Percentiles rank a stretch among this genome's conserved stretches.
Evolutionary conservation across 2,113 vertebrate species (phyloP).

Genomic region (Cromileptes altivelis): DNA sequence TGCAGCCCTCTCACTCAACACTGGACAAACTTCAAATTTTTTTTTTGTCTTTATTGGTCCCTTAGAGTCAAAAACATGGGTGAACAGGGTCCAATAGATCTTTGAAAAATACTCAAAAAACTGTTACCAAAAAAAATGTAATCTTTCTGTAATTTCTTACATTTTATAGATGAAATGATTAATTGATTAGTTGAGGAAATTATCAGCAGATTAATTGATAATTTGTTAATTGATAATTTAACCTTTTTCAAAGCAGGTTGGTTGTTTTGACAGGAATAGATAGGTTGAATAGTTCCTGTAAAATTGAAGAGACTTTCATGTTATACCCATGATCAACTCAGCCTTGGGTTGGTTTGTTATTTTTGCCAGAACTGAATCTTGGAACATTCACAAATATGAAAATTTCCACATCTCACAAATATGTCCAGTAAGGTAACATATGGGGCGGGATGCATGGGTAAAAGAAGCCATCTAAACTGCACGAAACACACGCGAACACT

Average conservation of each 20-base stretch:
- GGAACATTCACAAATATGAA: background rate
- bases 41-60: too few relatives aligned
- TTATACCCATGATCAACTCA: background rate
- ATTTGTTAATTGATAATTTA: background rate
- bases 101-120: background rate
- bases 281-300: background rate
- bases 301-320: background rate
- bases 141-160: background rate
- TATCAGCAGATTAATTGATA: background rate
- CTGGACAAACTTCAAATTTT: too few relatives aligned
- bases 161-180: background rate
- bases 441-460: background rate
- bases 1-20: too few relatives aligned
- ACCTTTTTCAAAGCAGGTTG: background rate
- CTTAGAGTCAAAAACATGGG: too few relatives aligned
- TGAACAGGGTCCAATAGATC: too few relatives aligned
- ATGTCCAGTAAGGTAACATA: slow-evolving; percentile 5
- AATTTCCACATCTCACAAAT: background rate
- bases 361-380: slow-evolving; percentile 5
- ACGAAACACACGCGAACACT: slow-evolving; percentile 31
- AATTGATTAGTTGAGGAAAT: background rate
- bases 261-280: background rate
- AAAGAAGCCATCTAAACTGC: slow-evolving; percentile 7
- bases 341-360: background rate
- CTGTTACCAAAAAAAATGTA: background rate